phyloP scores from a whole-genome alignment of 2,113 vertebrate species.

The Nannospalax galili region DNA sequence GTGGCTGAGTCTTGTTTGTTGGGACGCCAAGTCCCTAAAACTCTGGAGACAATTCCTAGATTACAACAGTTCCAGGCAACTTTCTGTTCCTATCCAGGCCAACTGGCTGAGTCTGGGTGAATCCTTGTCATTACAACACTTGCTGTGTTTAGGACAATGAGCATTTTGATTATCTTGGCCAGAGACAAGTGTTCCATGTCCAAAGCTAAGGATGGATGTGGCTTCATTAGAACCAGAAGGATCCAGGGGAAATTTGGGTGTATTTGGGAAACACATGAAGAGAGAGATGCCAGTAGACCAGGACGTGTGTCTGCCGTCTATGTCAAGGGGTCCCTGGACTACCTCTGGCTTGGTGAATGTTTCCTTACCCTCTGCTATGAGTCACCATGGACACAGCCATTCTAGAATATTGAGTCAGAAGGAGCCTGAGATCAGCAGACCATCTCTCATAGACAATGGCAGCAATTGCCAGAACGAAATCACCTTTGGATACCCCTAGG shows the following conservation, averaged over 20 bases:
- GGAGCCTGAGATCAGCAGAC: neutral
- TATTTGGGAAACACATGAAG: neutral
- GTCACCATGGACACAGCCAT: neutral
- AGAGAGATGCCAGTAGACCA: too few species aligned
- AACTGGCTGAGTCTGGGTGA: neutral
- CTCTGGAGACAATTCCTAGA: neutral
- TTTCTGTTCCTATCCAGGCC: neutral
- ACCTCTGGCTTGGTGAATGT: neutral
- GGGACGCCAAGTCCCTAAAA: neutral
- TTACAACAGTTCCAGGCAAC: neutral
- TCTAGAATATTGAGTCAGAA: neutral
- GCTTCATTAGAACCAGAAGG: neutral
- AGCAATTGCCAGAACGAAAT: neutral
- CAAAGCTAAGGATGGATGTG: neutral
- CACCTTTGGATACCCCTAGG: neutral
- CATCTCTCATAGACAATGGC: neutral
- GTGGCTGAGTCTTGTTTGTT: too few species aligned
- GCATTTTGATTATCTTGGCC: neutral
- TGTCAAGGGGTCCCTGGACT: neutral
- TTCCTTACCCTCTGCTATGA: neutral
- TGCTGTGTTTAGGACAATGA: neutral
- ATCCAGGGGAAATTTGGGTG: neutral
- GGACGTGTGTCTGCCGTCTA: neutral
- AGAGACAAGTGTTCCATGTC: neutral
- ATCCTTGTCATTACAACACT: neutral